Conservation (phyloP, 2,888 invertebrate genomes). For the Hirtodrosophila alboralis region DNA sequence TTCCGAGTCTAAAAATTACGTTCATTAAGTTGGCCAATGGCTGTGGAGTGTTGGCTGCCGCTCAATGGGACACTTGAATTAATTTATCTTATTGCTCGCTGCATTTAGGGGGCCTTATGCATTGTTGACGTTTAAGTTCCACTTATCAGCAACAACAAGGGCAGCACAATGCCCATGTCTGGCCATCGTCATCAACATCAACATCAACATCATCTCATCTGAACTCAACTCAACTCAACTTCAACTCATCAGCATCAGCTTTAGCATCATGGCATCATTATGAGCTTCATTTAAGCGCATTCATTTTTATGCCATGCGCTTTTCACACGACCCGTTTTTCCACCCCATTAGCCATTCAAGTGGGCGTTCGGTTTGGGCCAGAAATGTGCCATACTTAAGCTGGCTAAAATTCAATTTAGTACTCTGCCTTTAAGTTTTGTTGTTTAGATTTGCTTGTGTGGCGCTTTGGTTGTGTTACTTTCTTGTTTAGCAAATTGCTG, state of each 20-base stretch:
- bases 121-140: slow-evolving; percentile 73
- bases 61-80: slow-evolving; percentile 59
- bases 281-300: slow-evolving; percentile 62
- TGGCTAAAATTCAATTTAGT: slow-evolving; percentile 59
- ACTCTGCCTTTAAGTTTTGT: slow-evolving; percentile 47
- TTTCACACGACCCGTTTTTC: slow-evolving; percentile 65
- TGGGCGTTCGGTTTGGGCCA: slow-evolving; percentile 26
- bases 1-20: slow-evolving; percentile 54
- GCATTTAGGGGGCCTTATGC: slow-evolving; percentile 59
- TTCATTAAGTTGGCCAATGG: slow-evolving; percentile 54
- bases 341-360: slow-evolving; percentile 56
- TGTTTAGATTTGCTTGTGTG: slow-evolving; percentile 5
- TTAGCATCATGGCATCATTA: slow-evolving; percentile 36
- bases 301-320: slow-evolving; percentile 65
- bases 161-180: slow-evolving; percentile 15
- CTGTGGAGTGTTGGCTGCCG: background rate
- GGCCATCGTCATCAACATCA: slow-evolving; percentile 40
- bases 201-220: slow-evolving; percentile 19
- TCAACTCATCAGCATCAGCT: slow-evolving; percentile 30
- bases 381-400: slow-evolving; percentile 66
- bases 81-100: slow-evolving; percentile 72
- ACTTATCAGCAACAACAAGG: slow-evolving; percentile 58
- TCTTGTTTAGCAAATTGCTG: slow-evolving; percentile 74
- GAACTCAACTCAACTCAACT: no score
- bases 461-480: slow-evolving; percentile 45